Percentiles rank a stretch among this genome's conserved stretches.
These are phyloP conservation scores for Pachypsylla venusta DNA, from an alignment of 1,140 invertebrate species.

Conservation along the genomic window DNA sequence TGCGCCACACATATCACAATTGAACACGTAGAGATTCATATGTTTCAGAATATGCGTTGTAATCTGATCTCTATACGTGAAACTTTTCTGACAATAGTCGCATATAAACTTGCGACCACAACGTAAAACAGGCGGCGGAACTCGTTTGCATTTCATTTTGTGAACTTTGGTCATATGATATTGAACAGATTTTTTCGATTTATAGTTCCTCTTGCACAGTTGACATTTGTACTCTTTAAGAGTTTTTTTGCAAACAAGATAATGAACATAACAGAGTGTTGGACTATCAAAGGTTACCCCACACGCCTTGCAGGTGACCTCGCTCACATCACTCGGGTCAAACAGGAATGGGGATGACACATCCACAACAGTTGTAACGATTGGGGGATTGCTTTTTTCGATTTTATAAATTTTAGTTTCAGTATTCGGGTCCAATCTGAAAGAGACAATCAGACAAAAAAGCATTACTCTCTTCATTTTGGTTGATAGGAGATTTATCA, in stretches of 20 bases:
- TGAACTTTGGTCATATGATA: slow-evolving; percentile 48
- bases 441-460: neutral
- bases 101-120: neutral
- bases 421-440: neutral
- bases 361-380: too few species aligned
- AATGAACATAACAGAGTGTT: neutral
- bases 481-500: neutral
- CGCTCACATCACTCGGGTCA: too few species aligned
- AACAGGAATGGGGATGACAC: too few species aligned
- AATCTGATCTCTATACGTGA: neutral
- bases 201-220: neutral
- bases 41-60: neutral
- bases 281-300: neutral
- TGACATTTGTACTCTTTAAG: neutral
- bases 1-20: slow-evolving; percentile 11
- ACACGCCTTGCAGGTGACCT: too few species aligned
- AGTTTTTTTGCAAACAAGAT: neutral
- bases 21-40: neutral
- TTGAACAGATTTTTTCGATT: slow-evolving; percentile 33
- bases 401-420: too few species aligned
- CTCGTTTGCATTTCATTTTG: neutral
- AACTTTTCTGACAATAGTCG: neutral
- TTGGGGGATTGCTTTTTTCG: too few species aligned
- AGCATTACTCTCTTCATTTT: neutral
- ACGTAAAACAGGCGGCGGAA: too few species aligned